A percentile compares a stretch with the other conserved stretches of the same genome.
Conservation (phyloP, 1,140 invertebrate genomes). For the Pachypeltis micranthus region DNA sequence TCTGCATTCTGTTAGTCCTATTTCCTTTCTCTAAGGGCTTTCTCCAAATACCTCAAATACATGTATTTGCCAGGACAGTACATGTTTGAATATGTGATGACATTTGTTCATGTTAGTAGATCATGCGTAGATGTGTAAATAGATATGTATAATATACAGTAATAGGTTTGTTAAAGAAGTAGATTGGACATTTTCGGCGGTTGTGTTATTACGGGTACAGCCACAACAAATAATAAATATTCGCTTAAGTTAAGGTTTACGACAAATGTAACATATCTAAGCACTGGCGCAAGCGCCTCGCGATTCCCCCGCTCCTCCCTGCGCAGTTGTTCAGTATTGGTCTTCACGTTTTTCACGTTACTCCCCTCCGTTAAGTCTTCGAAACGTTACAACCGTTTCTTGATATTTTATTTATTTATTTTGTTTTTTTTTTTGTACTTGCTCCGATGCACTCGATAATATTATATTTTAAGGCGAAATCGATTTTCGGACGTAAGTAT, state of each 20-base stretch:
- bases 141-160: conserved; percentile 13
- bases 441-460: too few relatives aligned
- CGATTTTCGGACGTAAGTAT: too few relatives aligned
- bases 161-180: conserved; percentile 15
- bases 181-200: conserved; percentile 11
- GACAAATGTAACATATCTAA: conserved; percentile 12
- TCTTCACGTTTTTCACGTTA: too few relatives aligned
- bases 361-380: too few relatives aligned
- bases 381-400: too few relatives aligned
- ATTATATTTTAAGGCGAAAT: too few relatives aligned
- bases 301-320: not conserved
- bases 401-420: too few relatives aligned
- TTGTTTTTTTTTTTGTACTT: too few relatives aligned
- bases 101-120: conserved; percentile 13
- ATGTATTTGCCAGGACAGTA: not conserved
- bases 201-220: conserved; percentile 23
- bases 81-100: conserved; percentile 10
- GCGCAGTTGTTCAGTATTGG: not conserved
- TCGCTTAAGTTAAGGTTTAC: conserved; percentile 9
- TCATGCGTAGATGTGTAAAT: conserved; percentile 13
- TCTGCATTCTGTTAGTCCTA: not conserved
- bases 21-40: conserved; percentile 12
- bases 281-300: too few relatives aligned
- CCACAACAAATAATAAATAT: conserved; percentile 19
- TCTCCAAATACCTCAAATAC: conserved; percentile 16